Evolutionary conservation across 1,140 invertebrate genomes (phyloP).

Genomic region (Oryctes rhinoceros): DNA sequence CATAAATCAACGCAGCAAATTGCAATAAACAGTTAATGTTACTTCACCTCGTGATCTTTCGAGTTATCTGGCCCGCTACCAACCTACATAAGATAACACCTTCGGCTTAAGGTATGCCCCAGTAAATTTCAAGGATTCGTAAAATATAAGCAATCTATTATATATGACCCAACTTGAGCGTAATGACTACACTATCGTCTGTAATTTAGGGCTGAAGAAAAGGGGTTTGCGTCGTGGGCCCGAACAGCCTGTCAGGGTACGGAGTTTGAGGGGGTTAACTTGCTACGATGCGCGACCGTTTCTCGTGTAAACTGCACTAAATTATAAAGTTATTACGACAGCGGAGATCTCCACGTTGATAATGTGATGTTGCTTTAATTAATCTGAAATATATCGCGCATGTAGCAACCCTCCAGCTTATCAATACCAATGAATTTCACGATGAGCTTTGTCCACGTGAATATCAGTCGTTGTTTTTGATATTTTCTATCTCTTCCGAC

Average conservation of each 20-base stretch:
- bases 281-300: slow-evolving; percentile 49
- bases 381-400: slow-evolving; percentile 60
- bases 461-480: slow-evolving; percentile 33
- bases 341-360: slow-evolving; percentile 59
- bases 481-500: slow-evolving; percentile 21
- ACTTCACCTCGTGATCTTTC: slow-evolving; percentile 59
- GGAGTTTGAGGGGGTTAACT: slow-evolving; percentile 42
- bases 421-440: slow-evolving; percentile 46
- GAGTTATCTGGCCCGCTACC: slow-evolving; percentile 53
- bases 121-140: slow-evolving; percentile 50
- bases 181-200: slow-evolving; percentile 50
- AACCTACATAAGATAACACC: slow-evolving; percentile 57
- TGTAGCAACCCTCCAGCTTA: slow-evolving; percentile 53
- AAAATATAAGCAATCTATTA: slow-evolving; percentile 60
- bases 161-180: slow-evolving; percentile 53
- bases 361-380: slow-evolving; percentile 62
- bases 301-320: slow-evolving; percentile 59
- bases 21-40: slow-evolving; percentile 61
- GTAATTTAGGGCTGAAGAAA: slow-evolving; percentile 51
- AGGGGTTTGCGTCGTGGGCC: slow-evolving; percentile 45
- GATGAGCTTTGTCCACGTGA: slow-evolving; percentile 39
- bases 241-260: slow-evolving; percentile 40
- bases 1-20: slow-evolving; percentile 55
- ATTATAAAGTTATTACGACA: slow-evolving; percentile 63
- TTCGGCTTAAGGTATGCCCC: slow-evolving; percentile 54